These are phyloP conservation scores for Cryptotermes secundus DNA, from an alignment of 1,140 invertebrate species.

Conservation along the genomic window DNA sequence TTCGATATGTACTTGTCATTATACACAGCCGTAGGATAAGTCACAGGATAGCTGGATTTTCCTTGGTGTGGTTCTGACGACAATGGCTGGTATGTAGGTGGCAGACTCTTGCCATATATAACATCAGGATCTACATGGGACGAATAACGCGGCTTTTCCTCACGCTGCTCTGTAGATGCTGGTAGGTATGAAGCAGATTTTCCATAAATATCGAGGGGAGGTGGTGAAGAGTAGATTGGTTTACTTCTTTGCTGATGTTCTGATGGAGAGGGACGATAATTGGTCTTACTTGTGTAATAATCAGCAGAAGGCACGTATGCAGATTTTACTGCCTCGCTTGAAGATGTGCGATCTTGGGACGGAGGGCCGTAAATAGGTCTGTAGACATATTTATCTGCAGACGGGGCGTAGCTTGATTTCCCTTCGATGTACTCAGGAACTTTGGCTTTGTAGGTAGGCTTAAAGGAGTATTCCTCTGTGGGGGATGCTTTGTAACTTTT, in stretches of 20 bases:
- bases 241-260: background rate
- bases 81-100: background rate
- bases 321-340: background rate
- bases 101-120: background rate
- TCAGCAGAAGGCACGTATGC: background rate
- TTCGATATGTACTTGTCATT: background rate
- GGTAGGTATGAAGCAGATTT: background rate
- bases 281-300: background rate
- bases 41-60: conserved; percentile 26
- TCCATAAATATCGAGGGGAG: background rate
- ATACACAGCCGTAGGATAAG: background rate
- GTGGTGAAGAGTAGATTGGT: background rate
- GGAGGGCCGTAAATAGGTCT: background rate
- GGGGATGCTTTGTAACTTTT: background rate
- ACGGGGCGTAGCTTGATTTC: background rate
- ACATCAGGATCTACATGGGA: background rate
- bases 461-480: background rate
- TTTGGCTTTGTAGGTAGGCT: background rate
- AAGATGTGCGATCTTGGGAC: background rate
- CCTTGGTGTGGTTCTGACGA: conserved; percentile 22
- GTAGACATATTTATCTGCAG: background rate
- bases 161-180: conserved; percentile 1
- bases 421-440: background rate
- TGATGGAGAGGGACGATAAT: background rate
- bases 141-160: background rate